phyloP scores from a whole-genome alignment of 2,888 invertebrate species.

The Eurytoma californica region DNA sequence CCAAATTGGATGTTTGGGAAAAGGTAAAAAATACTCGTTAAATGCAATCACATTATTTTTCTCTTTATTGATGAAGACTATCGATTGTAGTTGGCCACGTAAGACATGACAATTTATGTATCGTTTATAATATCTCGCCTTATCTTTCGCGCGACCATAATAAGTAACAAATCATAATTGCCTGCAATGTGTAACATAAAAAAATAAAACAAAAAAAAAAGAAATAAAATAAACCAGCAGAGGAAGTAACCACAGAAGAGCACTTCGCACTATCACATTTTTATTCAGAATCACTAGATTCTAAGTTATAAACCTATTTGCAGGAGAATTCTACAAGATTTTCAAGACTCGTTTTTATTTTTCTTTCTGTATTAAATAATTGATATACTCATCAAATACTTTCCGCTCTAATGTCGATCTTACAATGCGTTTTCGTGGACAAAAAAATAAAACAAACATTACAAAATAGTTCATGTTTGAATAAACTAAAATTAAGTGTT shows the following conservation, averaged over 20 bases:
- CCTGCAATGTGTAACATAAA: slow-evolving; percentile 57
- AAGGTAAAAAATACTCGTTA: no score
- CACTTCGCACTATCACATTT: slow-evolving; percentile 58
- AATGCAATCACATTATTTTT: slow-evolving; percentile 49
- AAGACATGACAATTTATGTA: slow-evolving; percentile 54
- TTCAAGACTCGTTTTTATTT: slow-evolving; percentile 45
- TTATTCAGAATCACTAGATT: slow-evolving; percentile 56
- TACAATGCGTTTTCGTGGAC: slow-evolving; percentile 3
- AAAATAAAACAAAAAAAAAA: slow-evolving; percentile 43
- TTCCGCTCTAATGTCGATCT: slow-evolving; percentile 34
- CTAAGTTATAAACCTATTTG: slow-evolving; percentile 50
- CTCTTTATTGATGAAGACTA: slow-evolving; percentile 57
- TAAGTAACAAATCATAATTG: slow-evolving; percentile 58
- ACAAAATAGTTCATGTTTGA: slow-evolving; percentile 6
- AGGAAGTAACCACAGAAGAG: slow-evolving; percentile 56
- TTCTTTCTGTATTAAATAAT: slow-evolving; percentile 36
- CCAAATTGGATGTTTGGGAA: no score
- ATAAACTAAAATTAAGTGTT: slow-evolving; percentile 49
- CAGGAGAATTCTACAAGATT: slow-evolving; percentile 42
- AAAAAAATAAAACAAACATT: slow-evolving; percentile 13
- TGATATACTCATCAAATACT: slow-evolving; percentile 43
- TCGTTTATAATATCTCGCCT: slow-evolving; percentile 43
- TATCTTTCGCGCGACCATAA: slow-evolving; percentile 42
- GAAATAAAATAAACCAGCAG: slow-evolving; percentile 41
- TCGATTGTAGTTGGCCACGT: slow-evolving; percentile 58